Percentiles rank a stretch among this genome's conserved stretches.
Conservation (phyloP, 2,888 invertebrate genomes). For the Bimastos eiseni region DNA sequence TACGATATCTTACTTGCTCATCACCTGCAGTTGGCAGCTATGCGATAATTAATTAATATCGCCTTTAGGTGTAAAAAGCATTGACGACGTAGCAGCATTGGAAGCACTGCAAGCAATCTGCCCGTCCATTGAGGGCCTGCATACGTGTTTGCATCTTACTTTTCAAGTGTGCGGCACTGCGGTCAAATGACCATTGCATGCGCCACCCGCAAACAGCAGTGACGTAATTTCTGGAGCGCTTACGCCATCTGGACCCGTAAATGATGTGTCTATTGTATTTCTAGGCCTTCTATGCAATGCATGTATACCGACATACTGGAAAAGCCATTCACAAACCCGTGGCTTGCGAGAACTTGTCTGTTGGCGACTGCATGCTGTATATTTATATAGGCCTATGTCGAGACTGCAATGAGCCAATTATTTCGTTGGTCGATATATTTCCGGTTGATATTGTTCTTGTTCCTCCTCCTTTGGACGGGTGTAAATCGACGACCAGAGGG, state of each 20-base stretch:
- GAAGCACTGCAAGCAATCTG: neutral
- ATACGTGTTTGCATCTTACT: too few species aligned
- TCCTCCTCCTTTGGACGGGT: neutral
- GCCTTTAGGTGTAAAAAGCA: neutral
- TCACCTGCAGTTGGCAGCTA: neutral
- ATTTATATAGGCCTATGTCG: neutral
- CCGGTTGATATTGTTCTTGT: conserved; percentile 13
- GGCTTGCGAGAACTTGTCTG: neutral
- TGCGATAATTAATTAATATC: neutral
- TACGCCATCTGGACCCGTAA: neutral
- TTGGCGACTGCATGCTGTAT: neutral
- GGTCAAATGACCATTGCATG: too few species aligned
- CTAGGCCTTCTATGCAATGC: neutral
- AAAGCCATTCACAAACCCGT: neutral
- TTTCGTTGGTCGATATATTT: conserved; percentile 13
- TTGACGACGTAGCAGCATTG: neutral
- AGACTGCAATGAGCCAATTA: neutral
- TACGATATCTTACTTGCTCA: too few species aligned
- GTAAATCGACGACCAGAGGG: neutral
- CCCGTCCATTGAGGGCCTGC: too few species aligned
- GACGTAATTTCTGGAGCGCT: neutral
- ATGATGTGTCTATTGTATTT: neutral
- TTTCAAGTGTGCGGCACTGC: too few species aligned
- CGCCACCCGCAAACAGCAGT: too few species aligned
- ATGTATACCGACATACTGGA: neutral